Base-by-base conservation (phyloP, 1,140 invertebrate species). In the Nylanderia fulva region DNA sequence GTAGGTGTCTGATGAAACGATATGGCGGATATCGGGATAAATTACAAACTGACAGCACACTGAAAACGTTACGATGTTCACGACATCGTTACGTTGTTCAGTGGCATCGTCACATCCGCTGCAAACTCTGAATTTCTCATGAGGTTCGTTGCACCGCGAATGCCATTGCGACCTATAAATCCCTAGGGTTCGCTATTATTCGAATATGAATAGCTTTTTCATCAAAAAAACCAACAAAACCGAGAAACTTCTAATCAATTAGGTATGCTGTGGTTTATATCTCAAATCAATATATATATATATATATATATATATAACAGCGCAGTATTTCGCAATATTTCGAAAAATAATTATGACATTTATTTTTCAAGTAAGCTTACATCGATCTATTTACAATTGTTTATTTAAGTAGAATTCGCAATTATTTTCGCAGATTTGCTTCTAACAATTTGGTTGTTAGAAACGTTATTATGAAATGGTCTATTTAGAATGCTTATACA, bases 1-100 rank as follows among this genome's bases (percentile, higher is more conserved):
- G 29, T 33, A 33, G 87, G 87, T 66, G 79, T 36, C 60, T 88
- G 87, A 86, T 88, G 68, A 88, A 88, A 89, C 52, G 83, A 82
- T 86, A 75, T 54, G 52, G 15, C 45, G 84, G 86, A 68, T 88
- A 88, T 88, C 84, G 77, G 56, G 56, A 86, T 89, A 89, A 88
- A 89, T 88, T 88, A 88, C 85, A 68, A 85, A 85, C 63, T 48
- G 48, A 18, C 60, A 77, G 42, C 48, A 29, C 24, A 58, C 27
- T 71, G 24, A 82, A 42, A 72, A 72, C 33, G 54, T 72, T 72
- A 71, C 18, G 64, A 42, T 42, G 52, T 71, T 71, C 77, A 11
- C 48, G 66, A 64, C n/a, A 60, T 69, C 71, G 48, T 66, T 24
- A 64, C n/a, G 58, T 69, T 82, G 48, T 66, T 24, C 15, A 54